Conservation (phyloP, 2,113 vertebrate species). For the Bubalus kerabau region DNA sequence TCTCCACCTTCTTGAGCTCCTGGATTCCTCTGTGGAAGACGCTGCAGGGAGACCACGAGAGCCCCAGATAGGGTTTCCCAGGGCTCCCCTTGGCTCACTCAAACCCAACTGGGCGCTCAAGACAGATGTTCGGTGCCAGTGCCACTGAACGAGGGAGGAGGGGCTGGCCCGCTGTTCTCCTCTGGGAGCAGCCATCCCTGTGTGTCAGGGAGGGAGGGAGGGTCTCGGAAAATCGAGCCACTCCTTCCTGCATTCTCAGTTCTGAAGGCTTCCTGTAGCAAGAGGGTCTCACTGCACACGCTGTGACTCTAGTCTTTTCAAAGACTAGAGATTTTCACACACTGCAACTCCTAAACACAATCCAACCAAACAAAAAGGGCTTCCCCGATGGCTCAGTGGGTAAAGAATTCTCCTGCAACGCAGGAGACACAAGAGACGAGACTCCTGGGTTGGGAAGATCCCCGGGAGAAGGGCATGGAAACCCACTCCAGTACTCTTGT, state of each 20-base stretch:
- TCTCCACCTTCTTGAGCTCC: constrained; percentile 84
- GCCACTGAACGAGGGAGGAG: not conserved
- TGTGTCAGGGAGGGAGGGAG: not conserved
- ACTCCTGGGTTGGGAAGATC: not conserved
- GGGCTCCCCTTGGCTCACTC: not conserved
- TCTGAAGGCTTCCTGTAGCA: not conserved
- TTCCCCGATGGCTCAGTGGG: not conserved
- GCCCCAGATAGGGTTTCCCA: not conserved
- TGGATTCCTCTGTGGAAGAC: constrained; percentile 80
- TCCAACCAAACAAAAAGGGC: not conserved
- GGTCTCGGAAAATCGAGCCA: not conserved
- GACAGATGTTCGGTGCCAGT: too few species aligned
- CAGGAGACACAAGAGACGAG: not conserved
- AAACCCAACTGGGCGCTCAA: accelerated
- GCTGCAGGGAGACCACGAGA: constrained; percentile 48
- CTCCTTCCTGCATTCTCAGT: not conserved
- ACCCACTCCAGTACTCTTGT: not conserved
- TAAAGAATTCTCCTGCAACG: not conserved
- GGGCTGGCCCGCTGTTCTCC: accelerated
- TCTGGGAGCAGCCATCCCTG: accelerated
- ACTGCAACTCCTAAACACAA: not conserved
- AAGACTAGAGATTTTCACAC: not conserved
- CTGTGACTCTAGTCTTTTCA: not conserved
- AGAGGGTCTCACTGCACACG: accelerated
- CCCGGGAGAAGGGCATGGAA: not conserved